phyloP scores from a whole-genome alignment of 2,888 invertebrate species.

The Molanna angustata region DNA sequence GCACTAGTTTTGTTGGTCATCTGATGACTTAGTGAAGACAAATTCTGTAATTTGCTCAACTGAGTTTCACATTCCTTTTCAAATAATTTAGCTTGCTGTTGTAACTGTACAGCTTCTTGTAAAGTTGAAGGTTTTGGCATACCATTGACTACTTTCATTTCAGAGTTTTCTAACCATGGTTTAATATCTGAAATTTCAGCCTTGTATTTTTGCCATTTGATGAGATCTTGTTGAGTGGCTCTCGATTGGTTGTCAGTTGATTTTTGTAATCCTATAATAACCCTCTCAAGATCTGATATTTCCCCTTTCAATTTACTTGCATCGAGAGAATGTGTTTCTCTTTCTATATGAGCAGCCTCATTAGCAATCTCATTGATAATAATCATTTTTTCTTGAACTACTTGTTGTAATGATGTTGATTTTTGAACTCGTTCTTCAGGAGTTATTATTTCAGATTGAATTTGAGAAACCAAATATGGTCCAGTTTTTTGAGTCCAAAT shows the following conservation, averaged over 20 bases:
- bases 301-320: constrained; percentile 73
- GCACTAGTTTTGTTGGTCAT: constrained; percentile 72
- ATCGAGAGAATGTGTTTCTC: constrained; percentile 66
- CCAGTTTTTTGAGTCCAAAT: constrained; percentile 79
- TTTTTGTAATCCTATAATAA: constrained; percentile 72
- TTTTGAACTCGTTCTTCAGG: constrained; percentile 81
- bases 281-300: constrained; percentile 70
- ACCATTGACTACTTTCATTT: constrained; percentile 70
- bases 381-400: constrained; percentile 73
- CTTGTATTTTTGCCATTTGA: constrained; percentile 84
- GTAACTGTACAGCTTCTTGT: constrained; percentile 77
- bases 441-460: constrained; percentile 73
- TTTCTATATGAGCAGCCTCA: constrained; percentile 71
- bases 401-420: constrained; percentile 70
- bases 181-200: constrained; percentile 73
- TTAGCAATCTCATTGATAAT: constrained; percentile 70
- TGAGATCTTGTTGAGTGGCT: constrained; percentile 72
- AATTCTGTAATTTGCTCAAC: constrained; percentile 68
- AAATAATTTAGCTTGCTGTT: constrained; percentile 68
- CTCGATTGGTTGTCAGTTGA: constrained; percentile 74
- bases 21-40: constrained; percentile 72
- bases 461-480: constrained; percentile 69
- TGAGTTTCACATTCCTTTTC: constrained; percentile 76
- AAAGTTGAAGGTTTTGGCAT: constrained; percentile 74
- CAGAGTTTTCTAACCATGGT: constrained; percentile 87